A percentile compares a stretch with the other conserved stretches of the same genome.
phyloP scores from a whole-genome alignment of 2,113 vertebrate genomes.

The Pantherophis guttatus region DNA sequence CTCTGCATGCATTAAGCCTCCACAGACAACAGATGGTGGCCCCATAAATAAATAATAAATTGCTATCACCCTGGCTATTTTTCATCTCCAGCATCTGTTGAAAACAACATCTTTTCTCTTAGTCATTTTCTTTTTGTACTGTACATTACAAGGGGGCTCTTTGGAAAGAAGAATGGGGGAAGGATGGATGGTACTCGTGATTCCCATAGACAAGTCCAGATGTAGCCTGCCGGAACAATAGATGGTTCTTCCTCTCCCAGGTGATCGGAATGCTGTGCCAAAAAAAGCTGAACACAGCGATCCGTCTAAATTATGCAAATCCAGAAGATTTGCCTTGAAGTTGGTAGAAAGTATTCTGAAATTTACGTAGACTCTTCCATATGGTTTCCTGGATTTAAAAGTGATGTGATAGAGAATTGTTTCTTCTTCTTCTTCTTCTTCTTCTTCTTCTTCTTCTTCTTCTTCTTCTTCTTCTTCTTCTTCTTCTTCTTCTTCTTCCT shows the following conservation, averaged over 20 bases:
- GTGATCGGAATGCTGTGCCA: neutral
- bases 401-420: neutral
- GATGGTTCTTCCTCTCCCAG: no score
- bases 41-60: conserved; percentile 27
- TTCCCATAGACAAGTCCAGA: neutral
- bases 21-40: conserved; percentile 16
- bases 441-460: no score
- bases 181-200: neutral
- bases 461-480: no score
- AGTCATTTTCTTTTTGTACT: neutral
- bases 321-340: neutral
- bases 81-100: conserved; percentile 23
- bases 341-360: neutral
- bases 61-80: conserved; percentile 9
- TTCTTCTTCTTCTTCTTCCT: no score
- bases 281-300: neutral
- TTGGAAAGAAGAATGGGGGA: neutral
- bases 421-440: no score
- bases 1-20: neutral
- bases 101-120: neutral
- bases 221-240: neutral
- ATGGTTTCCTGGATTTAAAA: neutral
- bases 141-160: neutral
- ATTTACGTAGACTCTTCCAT: neutral
- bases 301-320: neutral